phyloP scores from a whole-genome alignment of 2,113 vertebrate species.

The Calyptommatus sinebrachiatus region DNA sequence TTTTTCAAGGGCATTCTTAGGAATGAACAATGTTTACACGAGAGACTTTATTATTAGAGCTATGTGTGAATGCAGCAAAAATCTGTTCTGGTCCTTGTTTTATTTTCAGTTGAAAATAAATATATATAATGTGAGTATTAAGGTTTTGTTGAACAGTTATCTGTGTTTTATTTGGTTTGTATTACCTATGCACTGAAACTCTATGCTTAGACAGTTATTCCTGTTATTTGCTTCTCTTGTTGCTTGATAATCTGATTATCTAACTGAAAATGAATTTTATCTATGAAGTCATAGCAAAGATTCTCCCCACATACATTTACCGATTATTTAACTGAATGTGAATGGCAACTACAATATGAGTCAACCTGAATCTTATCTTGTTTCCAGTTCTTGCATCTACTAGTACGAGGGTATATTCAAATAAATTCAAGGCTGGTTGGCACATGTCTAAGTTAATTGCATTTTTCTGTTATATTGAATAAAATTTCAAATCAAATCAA shows the following conservation, averaged over 20 bases:
- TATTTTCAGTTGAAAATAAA: too few species aligned
- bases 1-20: too few species aligned
- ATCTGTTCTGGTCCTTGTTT: too few species aligned
- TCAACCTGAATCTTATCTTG: neutral
- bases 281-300: neutral
- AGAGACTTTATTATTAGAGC: too few species aligned
- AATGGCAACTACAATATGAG: neutral
- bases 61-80: too few species aligned
- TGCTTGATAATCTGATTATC: neutral
- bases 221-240: neutral
- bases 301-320: neutral
- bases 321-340: neutral
- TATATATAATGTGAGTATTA: too few species aligned
- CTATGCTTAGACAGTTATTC: neutral
- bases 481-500: slow-evolving; percentile 38
- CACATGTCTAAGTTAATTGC: neutral
- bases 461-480: slow-evolving; percentile 12
- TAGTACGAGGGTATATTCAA: neutral
- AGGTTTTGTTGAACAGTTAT: too few species aligned
- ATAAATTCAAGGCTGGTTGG: neutral
- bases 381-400: slow-evolving; percentile 2
- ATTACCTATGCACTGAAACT: neutral
- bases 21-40: too few species aligned
- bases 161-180: neutral
- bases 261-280: neutral